A percentile compares a stretch with the other conserved stretches of the same genome.
These are phyloP conservation scores for Protosalanx chinensis DNA, from an alignment of 2,797 vertebrate species.

Conservation along the genomic window DNA sequence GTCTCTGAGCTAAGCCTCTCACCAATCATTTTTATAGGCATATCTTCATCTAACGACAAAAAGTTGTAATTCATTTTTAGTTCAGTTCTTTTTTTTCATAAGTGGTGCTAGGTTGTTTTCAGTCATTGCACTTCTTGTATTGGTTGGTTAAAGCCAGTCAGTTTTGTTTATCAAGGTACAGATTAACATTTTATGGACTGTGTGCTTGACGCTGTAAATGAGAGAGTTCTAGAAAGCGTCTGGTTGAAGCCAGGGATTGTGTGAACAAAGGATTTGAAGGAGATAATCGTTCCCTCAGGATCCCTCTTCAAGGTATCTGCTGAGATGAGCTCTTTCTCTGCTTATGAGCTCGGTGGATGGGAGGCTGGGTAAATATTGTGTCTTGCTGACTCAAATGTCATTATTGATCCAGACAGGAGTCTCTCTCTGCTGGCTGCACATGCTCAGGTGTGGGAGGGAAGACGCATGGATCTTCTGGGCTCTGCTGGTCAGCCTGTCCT, in stretches of 20 bases:
- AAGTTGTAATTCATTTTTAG: background rate
- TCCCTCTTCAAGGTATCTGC: slow-evolving; percentile 64
- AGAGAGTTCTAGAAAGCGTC: slow-evolving; percentile 31
- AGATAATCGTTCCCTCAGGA: slow-evolving; percentile 68
- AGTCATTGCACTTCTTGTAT: background rate
- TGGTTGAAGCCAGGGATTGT: slow-evolving; percentile 56
- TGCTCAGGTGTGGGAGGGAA: slow-evolving; percentile 68
- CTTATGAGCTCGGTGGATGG: slow-evolving; percentile 67
- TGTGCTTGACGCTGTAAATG: slow-evolving; percentile 29
- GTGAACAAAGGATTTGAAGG: slow-evolving; percentile 64
- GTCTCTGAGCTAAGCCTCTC: slow-evolving; percentile 46
- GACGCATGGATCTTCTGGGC: slow-evolving; percentile 45
- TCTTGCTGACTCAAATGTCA: slow-evolving; percentile 63
- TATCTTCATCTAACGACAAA: slow-evolving; percentile 55
- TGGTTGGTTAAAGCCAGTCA: background rate
- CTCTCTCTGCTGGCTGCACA: slow-evolving; percentile 72
- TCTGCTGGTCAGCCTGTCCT: slow-evolving; percentile 60
- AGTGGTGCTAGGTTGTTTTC: background rate
- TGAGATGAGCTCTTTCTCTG: slow-evolving; percentile 69
- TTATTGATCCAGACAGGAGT: slow-evolving; percentile 62
- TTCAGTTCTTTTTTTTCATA: background rate
- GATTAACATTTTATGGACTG: background rate
- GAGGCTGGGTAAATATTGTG: slow-evolving; percentile 76
- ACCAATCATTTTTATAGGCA: slow-evolving; percentile 23
- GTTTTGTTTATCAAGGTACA: background rate